A percentile compares a stretch with the other conserved stretches of the same genome.
These are phyloP conservation scores for Halocynthia roretzi DNA, from an alignment of 23 tunicate genomes.

Conservation along the genomic window DNA sequence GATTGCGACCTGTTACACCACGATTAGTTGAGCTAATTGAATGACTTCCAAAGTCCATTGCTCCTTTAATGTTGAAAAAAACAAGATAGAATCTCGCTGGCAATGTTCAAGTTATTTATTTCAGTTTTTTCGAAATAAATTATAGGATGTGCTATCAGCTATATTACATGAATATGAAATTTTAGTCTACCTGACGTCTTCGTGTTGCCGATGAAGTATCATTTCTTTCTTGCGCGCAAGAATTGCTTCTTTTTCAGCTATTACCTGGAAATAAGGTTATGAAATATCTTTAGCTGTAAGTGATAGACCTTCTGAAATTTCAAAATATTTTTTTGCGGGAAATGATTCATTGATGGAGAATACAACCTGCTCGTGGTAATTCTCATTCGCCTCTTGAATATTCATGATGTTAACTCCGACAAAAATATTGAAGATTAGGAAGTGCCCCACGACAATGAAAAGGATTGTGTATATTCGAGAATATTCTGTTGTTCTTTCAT, in stretches of 20 bases:
- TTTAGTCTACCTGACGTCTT: constrained; percentile 51
- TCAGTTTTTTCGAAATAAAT: no score
- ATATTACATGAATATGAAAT: no score
- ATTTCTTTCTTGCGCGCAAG: constrained; percentile 69
- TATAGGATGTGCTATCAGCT: no score
- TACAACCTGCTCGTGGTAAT: constrained; percentile 73
- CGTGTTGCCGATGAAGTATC: constrained; percentile 71
- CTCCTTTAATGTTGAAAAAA: no score
- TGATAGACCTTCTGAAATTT: background rate
- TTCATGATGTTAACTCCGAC: constrained; percentile 84
- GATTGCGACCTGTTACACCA: no score
- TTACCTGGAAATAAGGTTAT: constrained; percentile 31
- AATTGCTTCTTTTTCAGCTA: constrained; percentile 88
- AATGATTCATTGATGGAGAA: background rate
- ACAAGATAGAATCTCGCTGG: no score
- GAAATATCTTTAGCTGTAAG: background rate
- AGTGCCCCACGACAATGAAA: constrained; percentile 79
- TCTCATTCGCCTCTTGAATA: constrained; percentile 92
- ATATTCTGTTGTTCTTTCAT: constrained; percentile 42
- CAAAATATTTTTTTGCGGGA: background rate
- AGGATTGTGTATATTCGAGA: constrained; percentile 77
- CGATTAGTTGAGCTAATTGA: no score
- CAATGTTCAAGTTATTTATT: no score
- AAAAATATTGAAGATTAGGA: constrained; percentile 81
- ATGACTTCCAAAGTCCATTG: no score